Conservation (phyloP, 2,797 vertebrate genomes). For the Spheniscus humboldti region DNA sequence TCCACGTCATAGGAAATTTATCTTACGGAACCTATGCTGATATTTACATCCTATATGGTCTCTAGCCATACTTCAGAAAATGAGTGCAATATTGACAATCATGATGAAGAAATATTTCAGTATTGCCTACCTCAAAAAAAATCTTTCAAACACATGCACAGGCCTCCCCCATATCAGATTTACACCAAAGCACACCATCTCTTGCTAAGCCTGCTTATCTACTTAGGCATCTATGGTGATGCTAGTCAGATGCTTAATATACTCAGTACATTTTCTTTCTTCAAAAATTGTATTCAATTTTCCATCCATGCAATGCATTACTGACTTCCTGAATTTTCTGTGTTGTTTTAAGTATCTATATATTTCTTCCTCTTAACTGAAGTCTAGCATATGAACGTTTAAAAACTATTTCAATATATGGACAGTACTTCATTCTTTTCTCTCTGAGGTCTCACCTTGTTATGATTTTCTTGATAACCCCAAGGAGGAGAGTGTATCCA, state of each 20-base stretch:
- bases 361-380: neutral
- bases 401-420: neutral
- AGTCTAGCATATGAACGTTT: neutral
- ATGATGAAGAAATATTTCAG: neutral
- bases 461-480: neutral
- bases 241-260: neutral
- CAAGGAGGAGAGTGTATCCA: neutral
- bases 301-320: neutral
- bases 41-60: neutral
- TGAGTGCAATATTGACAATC: fast-evolving
- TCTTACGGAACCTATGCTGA: neutral
- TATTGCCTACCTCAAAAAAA: neutral
- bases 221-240: neutral
- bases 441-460: neutral
- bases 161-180: neutral
- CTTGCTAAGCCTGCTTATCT: neutral
- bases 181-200: neutral
- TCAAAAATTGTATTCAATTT: neutral
- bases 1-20: neutral
- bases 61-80: neutral
- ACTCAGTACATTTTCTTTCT: neutral
- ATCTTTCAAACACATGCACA: neutral
- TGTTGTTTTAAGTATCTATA: neutral
- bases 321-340: neutral
- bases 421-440: neutral